Conservation (phyloP, 2,113 vertebrate species). For the Macrotis lagotis region DNA sequence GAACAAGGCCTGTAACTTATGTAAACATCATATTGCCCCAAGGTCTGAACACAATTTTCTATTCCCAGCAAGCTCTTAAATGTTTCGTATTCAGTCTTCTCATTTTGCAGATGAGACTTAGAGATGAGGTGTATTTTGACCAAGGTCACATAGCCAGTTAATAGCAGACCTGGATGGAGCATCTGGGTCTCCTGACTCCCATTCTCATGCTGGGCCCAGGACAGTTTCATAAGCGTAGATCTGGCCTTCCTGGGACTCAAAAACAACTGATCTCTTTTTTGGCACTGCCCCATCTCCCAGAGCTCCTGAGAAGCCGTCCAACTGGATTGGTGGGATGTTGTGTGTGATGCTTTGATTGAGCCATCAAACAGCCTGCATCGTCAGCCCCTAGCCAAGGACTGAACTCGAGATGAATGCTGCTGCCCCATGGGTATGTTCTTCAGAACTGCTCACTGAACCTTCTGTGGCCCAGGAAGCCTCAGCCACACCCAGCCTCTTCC, state of each 20-base stretch:
- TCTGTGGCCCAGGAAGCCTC: background rate
- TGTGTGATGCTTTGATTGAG: background rate
- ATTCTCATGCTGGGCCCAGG: background rate
- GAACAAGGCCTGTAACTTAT: background rate
- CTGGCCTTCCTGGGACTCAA: background rate
- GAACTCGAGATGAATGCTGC: background rate
- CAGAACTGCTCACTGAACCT: background rate
- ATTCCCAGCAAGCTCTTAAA: background rate
- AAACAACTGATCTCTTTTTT: background rate
- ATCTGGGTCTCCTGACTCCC: background rate
- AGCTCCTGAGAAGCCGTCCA: background rate
- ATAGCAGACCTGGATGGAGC: too few species aligned
- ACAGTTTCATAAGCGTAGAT: background rate
- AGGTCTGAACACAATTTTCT: background rate
- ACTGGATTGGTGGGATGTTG: background rate
- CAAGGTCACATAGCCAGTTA: background rate
- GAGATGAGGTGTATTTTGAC: background rate
- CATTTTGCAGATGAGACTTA: background rate
- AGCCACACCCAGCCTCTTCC: background rate
- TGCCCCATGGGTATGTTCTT: background rate
- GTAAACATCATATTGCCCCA: background rate
- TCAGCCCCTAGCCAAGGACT: background rate
- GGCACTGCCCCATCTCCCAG: background rate
- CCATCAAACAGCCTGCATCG: background rate
- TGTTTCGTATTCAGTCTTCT: background rate